These are phyloP conservation scores for Bufotes viridis DNA, from an alignment of 2,797 vertebrate genomes.

Conservation along the genomic window DNA sequence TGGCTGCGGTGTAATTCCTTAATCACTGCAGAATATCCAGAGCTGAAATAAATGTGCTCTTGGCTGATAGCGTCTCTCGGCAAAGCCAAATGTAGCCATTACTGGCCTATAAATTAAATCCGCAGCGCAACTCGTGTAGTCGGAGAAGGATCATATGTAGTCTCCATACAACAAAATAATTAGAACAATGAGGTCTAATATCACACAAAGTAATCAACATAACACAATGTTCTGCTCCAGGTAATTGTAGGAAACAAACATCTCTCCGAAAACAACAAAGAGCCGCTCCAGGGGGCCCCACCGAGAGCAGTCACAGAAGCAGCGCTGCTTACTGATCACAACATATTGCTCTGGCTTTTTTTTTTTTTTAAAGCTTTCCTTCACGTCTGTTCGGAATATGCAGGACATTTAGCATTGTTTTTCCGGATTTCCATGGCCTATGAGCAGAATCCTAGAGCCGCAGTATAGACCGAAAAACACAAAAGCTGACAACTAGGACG, in stretches of 20 bases:
- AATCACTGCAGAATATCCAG: constrained; percentile 6
- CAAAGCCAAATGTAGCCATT: constrained; percentile 35
- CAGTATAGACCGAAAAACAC: not conserved
- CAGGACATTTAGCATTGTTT: not conserved
- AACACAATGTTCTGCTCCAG: not conserved
- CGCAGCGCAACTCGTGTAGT: not conserved
- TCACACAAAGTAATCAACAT: not conserved
- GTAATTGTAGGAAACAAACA: constrained; percentile 10
- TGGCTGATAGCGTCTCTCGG: not conserved
- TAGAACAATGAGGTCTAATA: not conserved
- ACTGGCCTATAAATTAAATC: constrained; percentile 35
- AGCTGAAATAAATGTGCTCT: constrained; percentile 10
- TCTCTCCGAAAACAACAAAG: not conserved
- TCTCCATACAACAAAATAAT: not conserved
- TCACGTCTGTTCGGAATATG: not conserved
- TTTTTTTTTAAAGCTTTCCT: no score
- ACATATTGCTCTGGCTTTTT: not conserved
- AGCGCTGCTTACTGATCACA: not conserved
- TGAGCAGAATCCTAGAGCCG: not conserved
- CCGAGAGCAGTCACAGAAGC: not conserved
- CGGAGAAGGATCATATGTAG: not conserved
- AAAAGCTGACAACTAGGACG: not conserved
- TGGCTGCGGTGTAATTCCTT: constrained; percentile 27
- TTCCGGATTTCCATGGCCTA: not conserved
- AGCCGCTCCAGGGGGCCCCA: not conserved